Evolutionary conservation across 1,140 invertebrate genomes (phyloP), one percentile per base, ranked within the genome.

Genomic region (Drosophila tropicalis): DNA sequence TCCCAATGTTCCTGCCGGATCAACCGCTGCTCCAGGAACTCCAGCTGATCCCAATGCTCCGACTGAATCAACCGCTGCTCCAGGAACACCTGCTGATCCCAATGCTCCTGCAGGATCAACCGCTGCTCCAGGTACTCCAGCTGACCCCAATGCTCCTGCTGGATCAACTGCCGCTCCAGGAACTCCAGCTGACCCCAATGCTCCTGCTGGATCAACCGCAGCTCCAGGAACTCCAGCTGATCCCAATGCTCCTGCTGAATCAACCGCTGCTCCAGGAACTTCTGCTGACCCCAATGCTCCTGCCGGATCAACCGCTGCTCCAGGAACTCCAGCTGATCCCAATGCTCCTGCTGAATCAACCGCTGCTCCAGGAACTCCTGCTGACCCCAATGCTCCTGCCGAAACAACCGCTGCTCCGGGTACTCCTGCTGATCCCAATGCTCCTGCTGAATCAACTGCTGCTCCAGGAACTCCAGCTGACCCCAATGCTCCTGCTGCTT

Each of bases 381-480:
- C 13, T 41, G 69, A 47, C 25, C 70, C 77, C 9, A 76, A 70
- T 36, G 13, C 70, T 25, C 66, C 77, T 17, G 64, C 70, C 7
- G 34, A 34, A 13, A 4, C 36, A 39, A 39, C 36, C 3, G 36
- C 36, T 13, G 36, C 36, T 19, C 73, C 73, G 29, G 71, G 61
- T n/a, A 17, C 64, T 4, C 66, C 74, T 19, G 41, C 47, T 2
- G 64, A 72, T 15, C 75, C 12, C n/a, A 15, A 51, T 61, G 66
- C 58, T 1, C 62, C 75, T 44, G 65, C 15, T 0, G 62, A 2
- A 13, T 12, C 44, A 1, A 56, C 22, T 7, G 56, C 41, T 9
- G 63, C 69, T 1, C 44, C 44, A 19, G 19, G 44, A 22, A 19
- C 58, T 13, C 58, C 58, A 22, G 58, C 32, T 12, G 36, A 41